Conservation (phyloP, 1,140 invertebrate species). For the Drosophila gunungcola region DNA sequence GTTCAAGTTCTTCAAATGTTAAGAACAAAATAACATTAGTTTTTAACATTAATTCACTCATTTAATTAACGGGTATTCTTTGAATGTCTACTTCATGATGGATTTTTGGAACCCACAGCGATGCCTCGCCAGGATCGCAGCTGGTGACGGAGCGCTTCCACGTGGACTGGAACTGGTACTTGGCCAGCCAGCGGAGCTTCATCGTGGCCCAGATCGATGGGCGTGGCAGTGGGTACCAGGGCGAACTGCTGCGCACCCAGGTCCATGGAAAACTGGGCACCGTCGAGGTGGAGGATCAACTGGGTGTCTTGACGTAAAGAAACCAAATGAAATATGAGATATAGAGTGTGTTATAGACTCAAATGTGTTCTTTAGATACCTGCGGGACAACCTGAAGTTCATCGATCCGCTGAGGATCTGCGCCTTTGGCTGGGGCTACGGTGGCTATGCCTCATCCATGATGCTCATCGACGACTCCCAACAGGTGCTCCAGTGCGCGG, state of each 20-base stretch:
- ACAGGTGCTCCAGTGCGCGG: slow-evolving; percentile 91
- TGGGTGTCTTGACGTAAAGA: slow-evolving; percentile 90
- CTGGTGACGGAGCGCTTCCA: slow-evolving; percentile 90
- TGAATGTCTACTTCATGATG: too few relatives aligned
- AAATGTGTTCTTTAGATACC: slow-evolving; percentile 86
- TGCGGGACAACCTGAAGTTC: slow-evolving; percentile 90
- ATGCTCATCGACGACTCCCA: slow-evolving; percentile 90
- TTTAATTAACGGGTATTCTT: background rate
- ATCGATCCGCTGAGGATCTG: slow-evolving; percentile 90
- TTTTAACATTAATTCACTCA: too few relatives aligned
- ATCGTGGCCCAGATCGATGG: slow-evolving; percentile 93
- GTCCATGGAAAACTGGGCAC: slow-evolving; percentile 89
- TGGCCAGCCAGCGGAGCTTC: slow-evolving; percentile 90
- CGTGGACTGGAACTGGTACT: slow-evolving; percentile 91
- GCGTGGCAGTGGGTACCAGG: slow-evolving; percentile 91
- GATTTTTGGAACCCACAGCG: slow-evolving; percentile 82
- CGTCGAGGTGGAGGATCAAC: slow-evolving; percentile 93
- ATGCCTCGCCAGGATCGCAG: slow-evolving; percentile 91
- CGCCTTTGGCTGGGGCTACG: slow-evolving; percentile 90
- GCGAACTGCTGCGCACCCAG: slow-evolving; percentile 89
- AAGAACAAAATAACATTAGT: too few relatives aligned
- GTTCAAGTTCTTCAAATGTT: too few relatives aligned
- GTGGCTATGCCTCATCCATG: slow-evolving; percentile 90
- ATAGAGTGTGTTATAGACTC: background rate
- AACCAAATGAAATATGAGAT: too few relatives aligned